These are phyloP conservation scores for Xestia ashworthii DNA, from an alignment of 2,888 invertebrate species.

Conservation along the genomic window DNA sequence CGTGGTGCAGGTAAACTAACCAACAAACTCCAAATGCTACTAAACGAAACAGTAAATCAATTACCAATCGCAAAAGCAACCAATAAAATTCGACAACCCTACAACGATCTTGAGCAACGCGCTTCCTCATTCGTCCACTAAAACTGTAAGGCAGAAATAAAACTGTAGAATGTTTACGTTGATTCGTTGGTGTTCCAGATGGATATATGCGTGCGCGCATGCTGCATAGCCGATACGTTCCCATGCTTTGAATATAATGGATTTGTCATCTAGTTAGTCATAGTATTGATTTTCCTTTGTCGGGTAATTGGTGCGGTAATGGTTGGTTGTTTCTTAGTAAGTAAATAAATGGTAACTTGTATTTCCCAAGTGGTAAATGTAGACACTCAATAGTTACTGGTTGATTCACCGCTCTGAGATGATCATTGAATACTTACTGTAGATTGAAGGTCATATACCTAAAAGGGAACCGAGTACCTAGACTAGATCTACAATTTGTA, in stretches of 20 bases:
- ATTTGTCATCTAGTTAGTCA: slow-evolving; percentile 53
- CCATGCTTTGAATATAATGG: slow-evolving; percentile 57
- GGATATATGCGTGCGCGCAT: slow-evolving; percentile 27
- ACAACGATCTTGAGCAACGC: slow-evolving; percentile 23
- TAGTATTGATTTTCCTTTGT: slow-evolving; percentile 39
- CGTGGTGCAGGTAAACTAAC: background rate
- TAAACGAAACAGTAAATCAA: background rate
- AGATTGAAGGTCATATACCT: background rate
- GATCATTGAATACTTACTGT: background rate
- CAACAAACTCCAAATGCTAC: background rate
- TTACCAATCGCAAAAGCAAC: background rate
- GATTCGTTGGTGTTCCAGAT: slow-evolving; percentile 55
- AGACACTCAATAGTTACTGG: background rate
- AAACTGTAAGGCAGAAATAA: slow-evolving; percentile 56
- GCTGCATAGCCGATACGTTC: slow-evolving; percentile 53
- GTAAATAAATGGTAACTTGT: background rate
- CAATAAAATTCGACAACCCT: slow-evolving; percentile 47
- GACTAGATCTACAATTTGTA: background rate
- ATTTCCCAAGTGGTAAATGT: slow-evolving; percentile 25
- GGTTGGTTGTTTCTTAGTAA: slow-evolving; percentile 22
- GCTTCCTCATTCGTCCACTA: slow-evolving; percentile 63
- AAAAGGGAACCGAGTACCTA: background rate
- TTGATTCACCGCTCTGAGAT: background rate
- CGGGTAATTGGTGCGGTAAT: slow-evolving; percentile 20
- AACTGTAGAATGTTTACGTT: slow-evolving; percentile 50